Percentiles rank a stretch among this genome's conserved stretches.
phyloP scores from a whole-genome alignment of 2,888 invertebrate species.

The Caenorhabditis virilis region DNA sequence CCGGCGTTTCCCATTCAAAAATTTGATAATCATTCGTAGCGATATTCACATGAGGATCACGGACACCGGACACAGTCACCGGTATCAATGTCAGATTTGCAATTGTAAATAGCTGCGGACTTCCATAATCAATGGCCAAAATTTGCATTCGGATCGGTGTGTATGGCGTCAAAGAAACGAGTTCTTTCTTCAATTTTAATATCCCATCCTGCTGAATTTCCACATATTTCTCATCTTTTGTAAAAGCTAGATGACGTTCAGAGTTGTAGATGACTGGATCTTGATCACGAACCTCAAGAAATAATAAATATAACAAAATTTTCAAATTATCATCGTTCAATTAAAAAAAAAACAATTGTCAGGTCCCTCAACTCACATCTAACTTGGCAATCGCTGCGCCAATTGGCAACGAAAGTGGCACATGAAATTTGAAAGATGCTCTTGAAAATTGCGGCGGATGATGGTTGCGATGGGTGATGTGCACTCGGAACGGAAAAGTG shows the following conservation, averaged over 20 bases:
- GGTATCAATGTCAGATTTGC: conserved; percentile 63
- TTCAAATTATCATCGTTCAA: no score
- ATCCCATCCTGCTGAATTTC: conserved; percentile 43
- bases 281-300: conserved; percentile 41
- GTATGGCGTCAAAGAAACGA: conserved; percentile 35
- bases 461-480: conserved; percentile 62
- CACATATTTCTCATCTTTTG: conserved; percentile 40
- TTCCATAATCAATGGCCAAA: conserved; percentile 65
- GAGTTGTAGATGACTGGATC: conserved; percentile 68
- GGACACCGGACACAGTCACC: conserved; percentile 64
- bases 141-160: conserved; percentile 43
- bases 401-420: conserved; percentile 33
- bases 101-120: conserved; percentile 63
- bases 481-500: conserved; percentile 60
- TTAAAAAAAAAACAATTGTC: no score
- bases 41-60: conserved; percentile 60
- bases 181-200: conserved; percentile 28
- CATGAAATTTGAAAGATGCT: conserved; percentile 53
- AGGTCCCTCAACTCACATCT: no score
- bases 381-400: conserved; percentile 26
- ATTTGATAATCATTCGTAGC: conserved; percentile 65
- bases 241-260: conserved; percentile 53
- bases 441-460: conserved; percentile 58
- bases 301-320: background rate
- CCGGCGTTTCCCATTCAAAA: conserved; percentile 66